Base-by-base conservation (phyloP, 1,140 invertebrate genomes). In the Gonioctena quinquepunctata region DNA sequence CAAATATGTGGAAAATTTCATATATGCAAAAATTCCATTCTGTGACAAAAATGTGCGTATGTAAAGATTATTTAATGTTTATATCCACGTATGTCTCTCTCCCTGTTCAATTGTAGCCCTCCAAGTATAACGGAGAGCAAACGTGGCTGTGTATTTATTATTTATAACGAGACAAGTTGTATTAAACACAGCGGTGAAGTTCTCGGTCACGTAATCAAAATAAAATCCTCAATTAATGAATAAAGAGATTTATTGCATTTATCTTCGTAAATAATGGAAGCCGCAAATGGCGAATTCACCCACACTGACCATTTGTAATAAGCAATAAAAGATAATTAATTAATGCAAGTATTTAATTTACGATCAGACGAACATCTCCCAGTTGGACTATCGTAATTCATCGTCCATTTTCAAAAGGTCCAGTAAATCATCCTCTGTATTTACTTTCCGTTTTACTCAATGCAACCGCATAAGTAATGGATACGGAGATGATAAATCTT, bases 281-380 rank as follows among this genome's bases (percentile, higher is more conserved):
- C 71, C 64, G 73, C 66, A 71, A 69, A 75, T 70, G 73, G 71
- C 70, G 71, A 75, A 75, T 77, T 75, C 73, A 77, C 73, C 76
- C 68, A 77, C 76, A 75, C 73, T 66, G 4, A 1, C 63, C 66
- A 71, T 74, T 74, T 68, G 72, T 72, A 73, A 76, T 76, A 62
- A 70, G 73, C 70, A 76, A 74, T 72, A 69, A 74, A 66, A 67
- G 61, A 60, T 76, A 74, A 76, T 76, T 76, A 76, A 76, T 76
- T 74, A 71, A 76, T 64, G 48, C 75, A 50, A 61, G 64, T 50
- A 28, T 25, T 66, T 68, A 71, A 76, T 76, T 76, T 76, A 76
- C 71, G 57, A 65, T 52, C 50, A 54, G 7, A 4, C 23, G 49
- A 25, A 66, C 26, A 23, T 63, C 61, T 63, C 42, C 42, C 42